Base-by-base conservation (phyloP, 2,113 vertebrate species). In the Uropsilus gracilis region DNA sequence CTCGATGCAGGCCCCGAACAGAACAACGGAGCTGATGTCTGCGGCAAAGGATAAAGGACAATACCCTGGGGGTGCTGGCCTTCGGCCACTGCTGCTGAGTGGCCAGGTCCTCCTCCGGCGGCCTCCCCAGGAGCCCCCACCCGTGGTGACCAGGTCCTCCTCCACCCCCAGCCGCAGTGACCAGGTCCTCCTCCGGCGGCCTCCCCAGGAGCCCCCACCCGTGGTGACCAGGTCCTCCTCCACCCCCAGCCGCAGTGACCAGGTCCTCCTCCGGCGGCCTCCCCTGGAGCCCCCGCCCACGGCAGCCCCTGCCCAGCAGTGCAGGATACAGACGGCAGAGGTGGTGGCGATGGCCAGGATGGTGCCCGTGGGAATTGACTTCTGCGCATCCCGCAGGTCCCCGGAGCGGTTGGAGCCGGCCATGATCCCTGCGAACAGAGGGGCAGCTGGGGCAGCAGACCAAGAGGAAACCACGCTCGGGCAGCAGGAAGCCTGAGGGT, bases 391-490 rank as follows among this genome's bases (percentile, higher is more conserved):
- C n/a, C 99, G 98, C 92, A 99, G 98, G 95, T 99, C 99, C 94
- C 99, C 99, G 0, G 99, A 99, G 89, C 99, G 99, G 97, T 99
- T 99, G 48, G 99, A 99, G 57, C 99, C 99, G 20, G 99, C 99
- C 99, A 99, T 99, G 98, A 99, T 99, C 42, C 99, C 99, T 99
- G 97, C 53, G 96, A 87, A 90, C 14, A 89, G 92, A 93, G 55
- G 34, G 66, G 16, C 39, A 91, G 59, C 80, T 94, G 53, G 86
- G 44, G 82, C n/a, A 78, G n/a, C 32, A 18, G 63, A 64, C 39
- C 3, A 24, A 42, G 84, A 32, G 72, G 30, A 37, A 14, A 46
- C 1, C 42, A 81, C 68, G 55, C 9, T 63, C 72, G 0, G 0
- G 42, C 46, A 61, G 12, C 71, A 28, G 16, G 46, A n/a, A 48